phyloP scores from a whole-genome alignment of 1,140 invertebrate genomes.

The Lepidurus arcticus region DNA sequence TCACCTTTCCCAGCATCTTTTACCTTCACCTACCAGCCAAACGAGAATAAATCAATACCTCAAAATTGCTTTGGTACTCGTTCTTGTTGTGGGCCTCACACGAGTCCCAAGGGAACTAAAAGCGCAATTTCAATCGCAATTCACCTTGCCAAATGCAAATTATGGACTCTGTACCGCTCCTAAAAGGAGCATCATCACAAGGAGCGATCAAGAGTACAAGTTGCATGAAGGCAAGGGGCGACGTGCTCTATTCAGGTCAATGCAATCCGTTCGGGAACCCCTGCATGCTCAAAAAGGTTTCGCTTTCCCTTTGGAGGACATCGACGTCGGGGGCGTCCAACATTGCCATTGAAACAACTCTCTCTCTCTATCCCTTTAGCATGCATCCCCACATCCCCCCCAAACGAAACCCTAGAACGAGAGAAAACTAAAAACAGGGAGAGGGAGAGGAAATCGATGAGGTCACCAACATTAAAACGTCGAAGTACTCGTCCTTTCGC shows the following conservation, averaged over 20 bases:
- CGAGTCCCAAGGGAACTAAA: too few relatives aligned
- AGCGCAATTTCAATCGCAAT: too few relatives aligned
- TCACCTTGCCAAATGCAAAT: too few relatives aligned
- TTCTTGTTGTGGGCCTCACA: too few relatives aligned
- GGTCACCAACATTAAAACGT: neutral
- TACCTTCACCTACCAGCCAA: neutral
- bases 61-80: neutral
- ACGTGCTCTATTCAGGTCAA: conserved; percentile 13
- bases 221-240: neutral
- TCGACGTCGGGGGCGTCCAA: neutral
- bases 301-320: conserved; percentile 13
- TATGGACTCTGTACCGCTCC: too few relatives aligned
- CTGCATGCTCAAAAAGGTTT: neutral
- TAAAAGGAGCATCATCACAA: neutral
- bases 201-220: neutral
- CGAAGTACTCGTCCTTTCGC: neutral
- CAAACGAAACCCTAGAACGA: neutral
- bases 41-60: neutral
- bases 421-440: neutral
- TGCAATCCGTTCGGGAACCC: neutral
- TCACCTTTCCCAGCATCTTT: neutral
- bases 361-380: neutral
- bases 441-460: neutral
- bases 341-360: neutral
- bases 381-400: neutral